Evolutionary conservation across 2,888 invertebrate genomes (phyloP).

Genomic region (Xiphydria camelus): DNA sequence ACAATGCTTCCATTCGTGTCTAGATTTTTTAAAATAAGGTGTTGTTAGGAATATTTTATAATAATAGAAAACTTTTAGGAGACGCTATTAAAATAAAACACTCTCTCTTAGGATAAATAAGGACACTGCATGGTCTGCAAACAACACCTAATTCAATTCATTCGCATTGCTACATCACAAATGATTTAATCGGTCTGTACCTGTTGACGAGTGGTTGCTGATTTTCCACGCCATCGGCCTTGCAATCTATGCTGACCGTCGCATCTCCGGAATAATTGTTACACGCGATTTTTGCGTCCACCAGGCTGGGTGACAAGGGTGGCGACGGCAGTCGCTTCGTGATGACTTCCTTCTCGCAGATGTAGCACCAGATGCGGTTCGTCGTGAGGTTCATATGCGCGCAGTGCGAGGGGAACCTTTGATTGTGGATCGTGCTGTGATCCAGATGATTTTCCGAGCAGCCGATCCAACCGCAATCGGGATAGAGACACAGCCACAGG

Average conservation of each 20-base stretch:
- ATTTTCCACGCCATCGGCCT: conserved; percentile 27
- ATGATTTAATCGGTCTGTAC: conserved; percentile 29
- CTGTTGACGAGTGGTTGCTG: conserved; percentile 30
- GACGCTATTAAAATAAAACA: too few species aligned
- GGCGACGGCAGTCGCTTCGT: conserved; percentile 39
- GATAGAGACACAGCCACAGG: conserved; percentile 84
- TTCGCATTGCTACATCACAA: too few species aligned
- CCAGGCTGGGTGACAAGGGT: conserved; percentile 39
- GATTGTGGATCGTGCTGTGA: conserved; percentile 81
- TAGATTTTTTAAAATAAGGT: conserved; percentile 25
- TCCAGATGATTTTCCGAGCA: conserved; percentile 83
- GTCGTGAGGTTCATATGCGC: conserved; percentile 85
- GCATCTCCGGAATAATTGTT: conserved; percentile 43
- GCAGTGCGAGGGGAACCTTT: conserved; percentile 71
- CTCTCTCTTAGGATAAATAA: too few species aligned
- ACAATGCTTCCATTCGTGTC: too few species aligned
- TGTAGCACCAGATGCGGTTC: conserved; percentile 85
- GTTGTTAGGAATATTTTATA: conserved; percentile 9
- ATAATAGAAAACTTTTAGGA: too few species aligned
- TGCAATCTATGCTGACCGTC: conserved; percentile 33
- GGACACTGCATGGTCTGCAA: too few species aligned
- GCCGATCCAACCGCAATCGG: conserved; percentile 78
- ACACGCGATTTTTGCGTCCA: conserved; percentile 35
- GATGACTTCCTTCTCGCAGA: conserved; percentile 79
- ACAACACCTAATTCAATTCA: too few species aligned